Evolutionary conservation across 2,113 vertebrate genomes (phyloP).

Genomic region (Physeter macrocephalus): DNA sequence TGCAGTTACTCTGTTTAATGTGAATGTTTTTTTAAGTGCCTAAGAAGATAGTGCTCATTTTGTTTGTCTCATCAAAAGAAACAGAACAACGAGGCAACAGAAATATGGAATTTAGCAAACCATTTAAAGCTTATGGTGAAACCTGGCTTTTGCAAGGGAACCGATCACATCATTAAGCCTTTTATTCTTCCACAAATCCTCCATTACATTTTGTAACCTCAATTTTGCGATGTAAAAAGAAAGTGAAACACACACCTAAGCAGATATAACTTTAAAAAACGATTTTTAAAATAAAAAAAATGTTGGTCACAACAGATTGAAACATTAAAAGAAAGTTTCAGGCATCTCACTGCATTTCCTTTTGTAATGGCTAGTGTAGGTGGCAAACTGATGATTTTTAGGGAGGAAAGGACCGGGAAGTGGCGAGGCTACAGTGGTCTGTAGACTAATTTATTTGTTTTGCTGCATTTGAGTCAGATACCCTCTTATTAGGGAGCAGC

Average conservation of each 20-base stretch:
- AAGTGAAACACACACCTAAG: not conserved
- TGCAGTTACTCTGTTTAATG: slow-evolving; percentile 72
- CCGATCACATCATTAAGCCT: slow-evolving; percentile 60
- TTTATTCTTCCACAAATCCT: slow-evolving; percentile 11
- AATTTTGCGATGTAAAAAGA: not conserved
- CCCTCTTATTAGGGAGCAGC: slow-evolving; percentile 50
- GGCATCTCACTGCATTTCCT: not conserved
- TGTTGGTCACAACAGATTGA: not conserved
- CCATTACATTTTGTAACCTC: not conserved
- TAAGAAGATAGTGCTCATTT: slow-evolving; percentile 62
- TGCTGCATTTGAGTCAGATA: slow-evolving; percentile 35
- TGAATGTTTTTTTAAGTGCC: slow-evolving; percentile 73
- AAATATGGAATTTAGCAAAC: slow-evolving; percentile 75
- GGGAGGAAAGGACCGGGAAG: not conserved
- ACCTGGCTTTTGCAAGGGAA: slow-evolving; percentile 65
- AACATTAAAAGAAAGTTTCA: not conserved
- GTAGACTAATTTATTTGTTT: slow-evolving; percentile 41
- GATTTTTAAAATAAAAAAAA: not conserved
- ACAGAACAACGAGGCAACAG: slow-evolving; percentile 57
- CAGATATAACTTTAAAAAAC: not conserved
- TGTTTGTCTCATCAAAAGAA: slow-evolving; percentile 71
- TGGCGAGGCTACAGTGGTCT: not conserved
- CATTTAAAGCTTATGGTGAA: slow-evolving; percentile 74
- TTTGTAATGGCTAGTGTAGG: not conserved
- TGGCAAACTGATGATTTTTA: not conserved